Base-by-base conservation (phyloP, 2,797 vertebrate species). In the Smutsia gigantea region DNA sequence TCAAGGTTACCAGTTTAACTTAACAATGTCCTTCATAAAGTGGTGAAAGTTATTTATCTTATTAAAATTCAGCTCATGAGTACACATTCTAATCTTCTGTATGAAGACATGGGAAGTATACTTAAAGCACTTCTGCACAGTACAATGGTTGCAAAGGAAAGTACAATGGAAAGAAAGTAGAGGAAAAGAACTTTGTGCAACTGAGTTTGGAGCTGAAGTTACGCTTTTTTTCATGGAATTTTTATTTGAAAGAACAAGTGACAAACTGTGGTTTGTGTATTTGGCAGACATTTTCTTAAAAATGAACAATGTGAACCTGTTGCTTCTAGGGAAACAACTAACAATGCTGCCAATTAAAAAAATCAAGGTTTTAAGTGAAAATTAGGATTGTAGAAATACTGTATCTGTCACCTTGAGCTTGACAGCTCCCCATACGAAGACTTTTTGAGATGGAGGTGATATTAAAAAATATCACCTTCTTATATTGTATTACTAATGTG, bases 281-380 rank as follows among this genome's bases (percentile, higher is more conserved):
- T 2, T 84, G 31, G 23, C 29, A 92, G 39, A 55, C 17, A 74
- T 78, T 92, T 90, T 85, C 42, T 69, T 66, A 11, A 91, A 87
- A 93, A 95, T 87, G 63, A 90, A 90, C n/a, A 81, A 78, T n/a
- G 21, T 39, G 29, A 90, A 27, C 39, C 29, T 57, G 18, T 39
- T 83, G 55, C 49, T 68, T 91, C 55, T 49, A 82, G 85, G 64
- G 64, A 92, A 88, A 83, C 29, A 86, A 79, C 31, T 53, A n/a
- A 75, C 39, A 79, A 46, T 77, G 61, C 57, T 90, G 17, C 19
- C 61, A 72, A 72, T 46, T 78, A 39, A 34, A 93, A 94, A 64
- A 84, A 55, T 84, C 51, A 87, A 49, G 42, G 17, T 86, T 90
- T 87, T 63, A 95, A 94, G 81, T 72, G 39, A 95, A 92, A 92